Percentiles rank a stretch among this genome's conserved stretches.
Evolutionary conservation across 2,888 invertebrate species (phyloP).

Genomic region (Mimumesa dahlbomi): DNA sequence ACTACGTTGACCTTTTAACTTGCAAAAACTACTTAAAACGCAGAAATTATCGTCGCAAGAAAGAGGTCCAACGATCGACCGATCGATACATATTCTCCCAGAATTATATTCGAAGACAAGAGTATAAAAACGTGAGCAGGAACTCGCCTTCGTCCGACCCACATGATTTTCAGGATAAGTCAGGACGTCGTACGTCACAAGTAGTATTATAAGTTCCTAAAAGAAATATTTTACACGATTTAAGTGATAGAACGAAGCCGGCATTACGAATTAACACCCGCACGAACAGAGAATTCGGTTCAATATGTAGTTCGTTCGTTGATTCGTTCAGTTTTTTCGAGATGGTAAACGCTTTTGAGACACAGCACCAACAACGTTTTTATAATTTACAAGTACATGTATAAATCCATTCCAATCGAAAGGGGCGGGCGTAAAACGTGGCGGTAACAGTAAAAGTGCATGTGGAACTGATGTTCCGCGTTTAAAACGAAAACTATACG

Average conservation of each 20-base stretch:
- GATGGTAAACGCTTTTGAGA: slow-evolving; percentile 40
- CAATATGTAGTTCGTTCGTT: slow-evolving; percentile 42
- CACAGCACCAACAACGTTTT: slow-evolving; percentile 34
- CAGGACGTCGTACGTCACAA: slow-evolving; percentile 67
- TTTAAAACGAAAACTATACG: neutral
- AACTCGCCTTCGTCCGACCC: slow-evolving; percentile 22
- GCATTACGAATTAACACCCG: slow-evolving; percentile 37
- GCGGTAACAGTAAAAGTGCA: slow-evolving; percentile 17
- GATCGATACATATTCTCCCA: neutral
- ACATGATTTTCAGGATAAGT: slow-evolving; percentile 35
- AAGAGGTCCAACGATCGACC: neutral
- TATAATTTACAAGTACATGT: slow-evolving; percentile 53
- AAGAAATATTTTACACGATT: slow-evolving; percentile 51
- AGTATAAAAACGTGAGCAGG: slow-evolving; percentile 2
- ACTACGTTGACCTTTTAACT: neutral
- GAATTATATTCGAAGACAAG: slow-evolving; percentile 14
- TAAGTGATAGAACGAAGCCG: slow-evolving; percentile 49
- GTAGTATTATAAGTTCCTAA: slow-evolving; percentile 79
- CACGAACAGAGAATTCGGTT: slow-evolving; percentile 43
- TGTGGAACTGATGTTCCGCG: slow-evolving; percentile 19
- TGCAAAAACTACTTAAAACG: neutral
- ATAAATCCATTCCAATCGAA: slow-evolving; percentile 60
- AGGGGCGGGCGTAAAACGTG: slow-evolving; percentile 37
- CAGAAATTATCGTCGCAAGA: neutral
- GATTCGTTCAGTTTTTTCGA: slow-evolving; percentile 50